These are phyloP conservation scores for Drosophila koepferae DNA, from an alignment of 2,888 invertebrate genomes.

Conservation along the genomic window DNA sequence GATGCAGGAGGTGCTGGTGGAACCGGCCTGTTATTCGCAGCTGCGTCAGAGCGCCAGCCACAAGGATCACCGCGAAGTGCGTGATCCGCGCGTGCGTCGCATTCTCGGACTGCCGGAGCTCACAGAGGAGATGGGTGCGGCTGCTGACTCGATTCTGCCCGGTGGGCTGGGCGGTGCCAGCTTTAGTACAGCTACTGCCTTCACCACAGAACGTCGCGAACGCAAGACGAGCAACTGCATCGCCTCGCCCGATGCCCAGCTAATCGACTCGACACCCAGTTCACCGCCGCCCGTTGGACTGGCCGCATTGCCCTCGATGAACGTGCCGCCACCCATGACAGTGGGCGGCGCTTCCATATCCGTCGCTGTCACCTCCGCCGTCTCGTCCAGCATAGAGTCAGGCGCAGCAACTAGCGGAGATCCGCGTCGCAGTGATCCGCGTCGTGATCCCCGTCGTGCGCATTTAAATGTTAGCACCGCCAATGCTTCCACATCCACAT, in stretches of 20 bases:
- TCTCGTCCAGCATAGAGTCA: background rate
- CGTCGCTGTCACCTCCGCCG: background rate
- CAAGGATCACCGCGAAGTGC: slow-evolving; percentile 88
- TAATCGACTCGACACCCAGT: slow-evolving; percentile 46
- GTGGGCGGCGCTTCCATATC: background rate
- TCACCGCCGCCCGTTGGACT: slow-evolving; percentile 42
- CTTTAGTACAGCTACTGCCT: background rate
- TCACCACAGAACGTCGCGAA: slow-evolving; percentile 46
- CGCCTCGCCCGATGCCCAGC: slow-evolving; percentile 73
- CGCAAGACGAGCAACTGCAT: slow-evolving; percentile 64
- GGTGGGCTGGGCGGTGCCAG: background rate
- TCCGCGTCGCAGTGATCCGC: slow-evolving; percentile 63
- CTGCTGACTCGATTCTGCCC: background rate
- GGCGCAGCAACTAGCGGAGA: background rate
- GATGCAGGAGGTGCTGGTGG: slow-evolving; percentile 87
- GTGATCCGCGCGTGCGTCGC: slow-evolving; percentile 90
- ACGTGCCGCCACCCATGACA: background rate
- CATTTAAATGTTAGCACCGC: slow-evolving; percentile 31
- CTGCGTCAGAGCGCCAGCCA: slow-evolving; percentile 90
- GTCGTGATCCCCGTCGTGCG: slow-evolving; percentile 65
- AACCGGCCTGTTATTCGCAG: slow-evolving; percentile 91
- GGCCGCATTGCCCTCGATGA: background rate
- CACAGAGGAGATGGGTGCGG: slow-evolving; percentile 8
- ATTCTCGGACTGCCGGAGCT: slow-evolving; percentile 89
- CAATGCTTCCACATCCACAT: slow-evolving; percentile 5